Percentiles rank a stretch among this genome's conserved stretches.
phyloP scores from a whole-genome alignment of 2,113 vertebrate species.

The Triplophysa rosa region DNA sequence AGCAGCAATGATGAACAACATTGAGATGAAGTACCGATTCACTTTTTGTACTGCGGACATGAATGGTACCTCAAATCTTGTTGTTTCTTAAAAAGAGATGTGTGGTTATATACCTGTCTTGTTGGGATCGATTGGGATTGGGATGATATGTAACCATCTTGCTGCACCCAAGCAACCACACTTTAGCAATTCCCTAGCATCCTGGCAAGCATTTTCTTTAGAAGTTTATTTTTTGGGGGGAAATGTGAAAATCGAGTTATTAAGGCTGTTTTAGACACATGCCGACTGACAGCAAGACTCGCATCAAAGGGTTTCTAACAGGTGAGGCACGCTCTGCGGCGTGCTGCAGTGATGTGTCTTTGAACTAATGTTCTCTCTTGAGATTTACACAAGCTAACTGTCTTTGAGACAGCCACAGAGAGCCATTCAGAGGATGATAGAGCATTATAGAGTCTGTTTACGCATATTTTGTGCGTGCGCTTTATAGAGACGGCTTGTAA shows the following conservation, averaged over 20 bases:
- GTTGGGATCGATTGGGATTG: no score
- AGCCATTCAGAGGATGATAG: conserved; percentile 17
- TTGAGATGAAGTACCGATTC: no score
- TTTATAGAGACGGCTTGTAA: conserved; percentile 35
- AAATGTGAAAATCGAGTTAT: background rate
- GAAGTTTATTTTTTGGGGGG: background rate
- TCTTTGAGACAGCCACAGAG: conserved; percentile 7
- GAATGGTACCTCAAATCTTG: no score
- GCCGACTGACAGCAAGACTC: conserved; percentile 6
- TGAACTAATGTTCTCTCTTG: conserved; percentile 1
- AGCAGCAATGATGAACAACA: no score
- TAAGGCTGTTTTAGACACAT: conserved; percentile 21
- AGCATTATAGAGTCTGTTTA: background rate
- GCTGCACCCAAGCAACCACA: no score
- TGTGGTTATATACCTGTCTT: no score
- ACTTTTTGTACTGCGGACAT: no score
- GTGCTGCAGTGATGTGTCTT: conserved; percentile 20
- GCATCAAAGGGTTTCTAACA: conserved; percentile 2
- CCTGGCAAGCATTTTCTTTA: no score
- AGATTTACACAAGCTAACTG: conserved; percentile 27
- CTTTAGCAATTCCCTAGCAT: no score
- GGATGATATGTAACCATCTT: no score
- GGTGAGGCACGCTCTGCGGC: background rate
- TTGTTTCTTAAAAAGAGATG: no score
- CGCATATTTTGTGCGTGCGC: background rate